phyloP scores from a whole-genome alignment of 2,797 vertebrate species.

The Pogonophryne albipinna region DNA sequence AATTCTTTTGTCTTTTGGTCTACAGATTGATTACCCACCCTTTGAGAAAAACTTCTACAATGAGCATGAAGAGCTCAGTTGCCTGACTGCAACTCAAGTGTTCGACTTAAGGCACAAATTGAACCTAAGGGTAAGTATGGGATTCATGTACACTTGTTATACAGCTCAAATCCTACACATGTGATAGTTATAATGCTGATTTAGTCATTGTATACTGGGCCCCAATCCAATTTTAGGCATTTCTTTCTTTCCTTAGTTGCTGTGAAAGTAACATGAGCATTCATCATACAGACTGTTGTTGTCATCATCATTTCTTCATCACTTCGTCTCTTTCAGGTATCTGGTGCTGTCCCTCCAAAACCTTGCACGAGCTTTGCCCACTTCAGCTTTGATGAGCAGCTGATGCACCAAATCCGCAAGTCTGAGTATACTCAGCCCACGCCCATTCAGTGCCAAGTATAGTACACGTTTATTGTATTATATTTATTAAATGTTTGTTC shows the following conservation, averaged over 20 bases:
- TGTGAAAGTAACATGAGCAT: accelerated
- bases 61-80: constrained; percentile 95
- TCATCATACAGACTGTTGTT: neutral
- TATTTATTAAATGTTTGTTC: neutral
- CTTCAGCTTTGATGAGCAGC: constrained; percentile 97
- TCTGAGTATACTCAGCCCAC: constrained; percentile 98
- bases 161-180: neutral
- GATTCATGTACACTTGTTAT: neutral
- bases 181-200: neutral
- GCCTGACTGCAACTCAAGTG: constrained; percentile 89
- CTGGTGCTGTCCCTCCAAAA: constrained; percentile 96
- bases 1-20: constrained; percentile 3
- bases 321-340: constrained; percentile 84
- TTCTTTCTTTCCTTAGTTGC: neutral
- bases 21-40: constrained; percentile 95
- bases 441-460: constrained; percentile 98
- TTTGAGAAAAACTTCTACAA: constrained; percentile 99
- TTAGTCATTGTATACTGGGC: neutral
- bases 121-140: constrained; percentile 91
- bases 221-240: neutral
- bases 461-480: constrained; percentile 2
- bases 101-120: constrained; percentile 94
- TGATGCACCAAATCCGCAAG: constrained; percentile 98
- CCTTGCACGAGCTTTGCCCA: constrained; percentile 97
- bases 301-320: neutral